Evolutionary conservation across 1,140 invertebrate genomes (phyloP), one percentile per base, ranked within the genome.

Genomic region (Acromyrmex echinatior): DNA sequence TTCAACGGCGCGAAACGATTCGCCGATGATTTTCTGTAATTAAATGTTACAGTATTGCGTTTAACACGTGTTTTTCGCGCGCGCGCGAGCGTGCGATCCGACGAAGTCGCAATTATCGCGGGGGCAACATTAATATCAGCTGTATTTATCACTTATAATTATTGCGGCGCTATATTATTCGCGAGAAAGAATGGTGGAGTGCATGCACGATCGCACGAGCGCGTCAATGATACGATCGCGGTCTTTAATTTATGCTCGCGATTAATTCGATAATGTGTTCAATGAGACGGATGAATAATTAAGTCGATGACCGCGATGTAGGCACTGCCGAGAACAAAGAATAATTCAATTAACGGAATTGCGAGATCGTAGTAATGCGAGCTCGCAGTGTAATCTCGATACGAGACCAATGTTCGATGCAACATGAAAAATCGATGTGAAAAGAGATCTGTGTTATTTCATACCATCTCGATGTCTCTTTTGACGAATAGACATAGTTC

Each of bases 11-110:
- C 68, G 79, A 58, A 89, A 74, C 88, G 88, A 87, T 82, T 63
- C 73, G 58, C 86, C 86, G 88, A 90, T 90, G 86, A 90, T 89
- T 87, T 87, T 79, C 79, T 68, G 86, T 76, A 84, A 84, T 89
- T 88, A 78, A 70, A 70, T 73, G 68, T 88, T 90, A 78, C 45
- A 74, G 31, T 66, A 74, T 88, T 76, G 73, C 80, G 63, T 90
- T 88, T 85, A 87, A 80, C 88, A 90, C 86, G 80, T 88, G 80
- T 90, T 86, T 90, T 71, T 68, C 80, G 49, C 85, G 86, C 87
- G 78, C 60, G 63, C n/a, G 49, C 9, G 51, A 18, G 9, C 39
- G 62, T 45, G 45, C 28, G 28, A n/a, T 21, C 56, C 56, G 25
- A 74, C 56, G 39, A 51, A 79, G 63, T 90, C 60, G 73, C 77